Base-by-base conservation (phyloP, 2,113 vertebrate species). In the Myotis yumanensis region DNA sequence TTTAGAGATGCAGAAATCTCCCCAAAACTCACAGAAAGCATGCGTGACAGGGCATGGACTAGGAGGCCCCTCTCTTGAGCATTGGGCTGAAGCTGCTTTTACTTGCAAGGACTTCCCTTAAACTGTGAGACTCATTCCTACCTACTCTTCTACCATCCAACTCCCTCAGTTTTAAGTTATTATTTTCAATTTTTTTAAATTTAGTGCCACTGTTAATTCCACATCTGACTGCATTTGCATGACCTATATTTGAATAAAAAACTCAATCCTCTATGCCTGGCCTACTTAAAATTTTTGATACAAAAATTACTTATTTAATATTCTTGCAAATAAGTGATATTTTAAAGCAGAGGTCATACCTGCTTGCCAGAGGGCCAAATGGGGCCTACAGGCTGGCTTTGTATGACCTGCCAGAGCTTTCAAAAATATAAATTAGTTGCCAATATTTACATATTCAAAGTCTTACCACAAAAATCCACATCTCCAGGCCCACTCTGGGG, bases 201-300 rank as follows among this genome's bases (percentile, higher is more conserved):
- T 86, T 80, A 85, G 25, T 86, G 62, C 18, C 12, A 89, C 51
- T 83, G 43, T 59, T 79, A 77, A 69, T 46, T 93, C 28, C 43
- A 68, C 62, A 32, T 86, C 12, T 89, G 59, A 59, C 25, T 89
- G 1, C 25, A 84, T 48, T 23, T 35, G n/a, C 14, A 83, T 51
- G 80, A 84, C 32, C 22, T 91, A 32, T 51, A 94, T n/a, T 51
- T 83, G 57, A 87, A 76, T 43, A 32, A 85, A 93, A 91, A 43
- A 95, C 8, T 51, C 80, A 91, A 35, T 86, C 30, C 17, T 97
- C 54, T 93, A 30, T 82, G 79, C 59, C 23, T 87, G 71, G 30
- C n/a, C 72, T 86, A 92, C 40, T 43, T 93, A 92, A 96, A 96
- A 96, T 86, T 72, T 93, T 11, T 91, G 46, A 51, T 40, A 96